A percentile compares a stretch with the other conserved stretches of the same genome.
These are phyloP conservation scores for Hypotaenidia okinawae DNA, from an alignment of 2,797 vertebrate species.

Conservation along the genomic window DNA sequence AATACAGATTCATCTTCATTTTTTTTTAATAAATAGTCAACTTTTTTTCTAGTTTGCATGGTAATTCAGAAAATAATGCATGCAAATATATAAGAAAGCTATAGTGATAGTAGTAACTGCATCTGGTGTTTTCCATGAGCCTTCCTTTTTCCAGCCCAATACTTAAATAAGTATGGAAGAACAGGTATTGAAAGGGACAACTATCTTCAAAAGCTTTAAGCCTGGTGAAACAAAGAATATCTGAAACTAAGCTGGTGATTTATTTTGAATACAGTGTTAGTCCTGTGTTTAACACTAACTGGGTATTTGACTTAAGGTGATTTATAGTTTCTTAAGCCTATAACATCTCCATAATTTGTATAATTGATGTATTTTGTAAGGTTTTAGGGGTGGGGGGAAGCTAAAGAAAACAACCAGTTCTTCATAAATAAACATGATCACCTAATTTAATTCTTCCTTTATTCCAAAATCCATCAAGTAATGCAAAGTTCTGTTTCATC, in stretches of 20 bases:
- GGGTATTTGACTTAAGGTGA: background rate
- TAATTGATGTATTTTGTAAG: background rate
- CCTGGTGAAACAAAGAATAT: background rate
- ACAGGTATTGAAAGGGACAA: rapidly evolving
- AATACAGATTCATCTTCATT: background rate
- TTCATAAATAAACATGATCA: background rate
- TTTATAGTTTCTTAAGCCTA: background rate
- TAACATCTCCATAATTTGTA: background rate
- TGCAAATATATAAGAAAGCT: background rate
- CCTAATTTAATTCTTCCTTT: background rate
- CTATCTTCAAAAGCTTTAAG: background rate
- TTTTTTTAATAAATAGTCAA: background rate
- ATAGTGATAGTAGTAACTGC: background rate
- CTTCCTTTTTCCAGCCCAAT: background rate
- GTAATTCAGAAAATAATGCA: background rate
- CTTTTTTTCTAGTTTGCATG: background rate
- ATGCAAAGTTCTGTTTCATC: background rate
- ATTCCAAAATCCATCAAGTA: background rate
- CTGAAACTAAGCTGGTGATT: background rate
- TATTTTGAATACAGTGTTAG: background rate
- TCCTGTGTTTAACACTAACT: background rate
- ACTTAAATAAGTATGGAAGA: background rate
- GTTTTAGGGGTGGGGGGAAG: too few relatives aligned
- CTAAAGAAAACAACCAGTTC: background rate
- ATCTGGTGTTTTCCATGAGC: background rate